Conservation (phyloP, 2,113 vertebrate genomes). For the Dendropsophus ebraccatus region DNA sequence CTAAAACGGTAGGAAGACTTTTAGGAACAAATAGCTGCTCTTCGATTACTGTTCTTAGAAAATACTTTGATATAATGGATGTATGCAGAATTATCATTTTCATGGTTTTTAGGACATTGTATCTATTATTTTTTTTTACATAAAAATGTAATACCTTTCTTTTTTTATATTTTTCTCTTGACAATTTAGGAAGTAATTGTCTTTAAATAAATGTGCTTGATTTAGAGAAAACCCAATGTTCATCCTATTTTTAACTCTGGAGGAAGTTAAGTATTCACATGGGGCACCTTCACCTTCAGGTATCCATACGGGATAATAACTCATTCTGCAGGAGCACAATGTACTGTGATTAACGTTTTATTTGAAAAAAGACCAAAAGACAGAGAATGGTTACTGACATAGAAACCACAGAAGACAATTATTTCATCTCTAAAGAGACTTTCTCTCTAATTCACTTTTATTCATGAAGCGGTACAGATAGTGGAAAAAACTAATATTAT, state of each 20-base stretch:
- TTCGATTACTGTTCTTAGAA: neutral
- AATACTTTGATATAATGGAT: neutral
- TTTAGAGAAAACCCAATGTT: conserved; percentile 37
- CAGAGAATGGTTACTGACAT: conserved; percentile 34
- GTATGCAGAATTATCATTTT: neutral
- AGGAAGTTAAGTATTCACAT: conserved; percentile 55
- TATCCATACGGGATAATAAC: conserved; percentile 54
- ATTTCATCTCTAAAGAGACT: conserved; percentile 52
- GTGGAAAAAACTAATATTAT: conserved; percentile 9
- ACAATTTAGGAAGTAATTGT: conserved; percentile 44
- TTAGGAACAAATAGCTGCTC: neutral
- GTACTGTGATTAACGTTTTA: conserved; percentile 56
- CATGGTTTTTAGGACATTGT: neutral
- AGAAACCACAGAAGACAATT: conserved; percentile 50
- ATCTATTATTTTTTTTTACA: conserved; percentile 32
- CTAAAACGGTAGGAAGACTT: neutral
- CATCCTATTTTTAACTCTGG: conserved; percentile 50
- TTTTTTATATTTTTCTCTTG: conserved; percentile 39
- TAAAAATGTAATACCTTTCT: conserved; percentile 12
- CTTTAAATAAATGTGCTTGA: conserved; percentile 56
- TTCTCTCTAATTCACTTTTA: conserved; percentile 48
- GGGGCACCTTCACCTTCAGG: conserved; percentile 56
- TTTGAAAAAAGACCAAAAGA: conserved; percentile 57
- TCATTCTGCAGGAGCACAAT: conserved; percentile 56
- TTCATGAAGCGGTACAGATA: conserved; percentile 8